Evolutionary conservation across 2,797 vertebrate species (phyloP).

Genomic region (Lacerta bilineata): DNA sequence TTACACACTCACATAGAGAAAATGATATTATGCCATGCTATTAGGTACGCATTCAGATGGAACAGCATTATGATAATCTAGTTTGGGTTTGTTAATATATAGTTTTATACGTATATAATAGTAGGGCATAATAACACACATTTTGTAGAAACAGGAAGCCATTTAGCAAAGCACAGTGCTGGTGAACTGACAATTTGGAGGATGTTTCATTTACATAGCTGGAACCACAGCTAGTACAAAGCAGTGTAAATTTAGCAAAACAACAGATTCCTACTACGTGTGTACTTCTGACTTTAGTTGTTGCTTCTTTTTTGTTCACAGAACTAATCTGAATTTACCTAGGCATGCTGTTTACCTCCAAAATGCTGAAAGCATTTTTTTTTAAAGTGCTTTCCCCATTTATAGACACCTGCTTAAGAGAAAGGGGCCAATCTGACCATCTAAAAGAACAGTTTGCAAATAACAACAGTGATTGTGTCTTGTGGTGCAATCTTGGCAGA

Average conservation of each 20-base stretch:
- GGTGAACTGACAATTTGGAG: constrained; percentile 25
- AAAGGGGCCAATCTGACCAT: not conserved
- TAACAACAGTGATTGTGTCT: not conserved
- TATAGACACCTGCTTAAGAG: not conserved
- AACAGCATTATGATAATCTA: constrained; percentile 39
- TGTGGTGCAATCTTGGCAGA: not conserved
- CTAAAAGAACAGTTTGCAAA: not conserved
- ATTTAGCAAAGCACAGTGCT: constrained; percentile 24
- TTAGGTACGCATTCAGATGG: constrained; percentile 26
- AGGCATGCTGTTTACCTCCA: not conserved
- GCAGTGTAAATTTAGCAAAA: not conserved
- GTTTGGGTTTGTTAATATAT: constrained; percentile 30
- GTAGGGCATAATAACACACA: constrained; percentile 29
- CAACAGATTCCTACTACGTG: not conserved
- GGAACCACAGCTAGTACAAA: not conserved
- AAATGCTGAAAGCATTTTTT: no score
- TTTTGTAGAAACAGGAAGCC: constrained; percentile 29
- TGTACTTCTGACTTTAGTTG: not conserved
- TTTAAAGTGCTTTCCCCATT: not conserved
- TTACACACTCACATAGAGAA: constrained; percentile 19
- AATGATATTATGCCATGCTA: constrained; percentile 29
- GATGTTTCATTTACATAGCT: constrained; percentile 7
- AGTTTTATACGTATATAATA: constrained; percentile 35
- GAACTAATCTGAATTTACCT: not conserved
- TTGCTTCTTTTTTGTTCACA: not conserved